Percentiles rank a stretch among this genome's conserved stretches.
phyloP scores from a whole-genome alignment of 2,113 vertebrate genomes.

The Brachionichthys hirsutus region DNA sequence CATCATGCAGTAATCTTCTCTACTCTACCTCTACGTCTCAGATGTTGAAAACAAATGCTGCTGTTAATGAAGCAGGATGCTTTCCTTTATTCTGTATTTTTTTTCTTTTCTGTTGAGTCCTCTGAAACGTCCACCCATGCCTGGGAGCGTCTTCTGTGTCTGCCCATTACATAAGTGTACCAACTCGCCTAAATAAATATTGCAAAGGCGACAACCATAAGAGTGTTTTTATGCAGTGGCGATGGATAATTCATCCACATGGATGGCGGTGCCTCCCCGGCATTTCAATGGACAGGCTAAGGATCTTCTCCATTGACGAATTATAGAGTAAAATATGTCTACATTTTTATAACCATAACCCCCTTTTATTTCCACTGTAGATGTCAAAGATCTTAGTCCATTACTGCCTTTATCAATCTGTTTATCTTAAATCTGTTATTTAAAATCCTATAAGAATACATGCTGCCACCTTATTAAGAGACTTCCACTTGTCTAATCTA shows the following conservation, averaged over 20 bases:
- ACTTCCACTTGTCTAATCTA: too few relatives aligned
- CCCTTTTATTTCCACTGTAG: too few relatives aligned
- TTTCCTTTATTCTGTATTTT: not conserved
- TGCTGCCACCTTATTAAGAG: too few relatives aligned
- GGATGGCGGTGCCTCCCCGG: conserved; percentile 11
- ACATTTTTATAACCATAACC: too few relatives aligned
- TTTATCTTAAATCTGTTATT: too few relatives aligned
- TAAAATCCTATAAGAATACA: too few relatives aligned
- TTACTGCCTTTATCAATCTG: too few relatives aligned
- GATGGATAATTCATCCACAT: conserved; percentile 62
- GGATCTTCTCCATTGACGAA: not conserved
- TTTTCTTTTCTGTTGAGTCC: conserved; percentile 3
- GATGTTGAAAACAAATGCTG: too few relatives aligned
- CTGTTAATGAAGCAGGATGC: not conserved
- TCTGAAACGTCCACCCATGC: conserved; percentile 43
- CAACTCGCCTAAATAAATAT: conserved; percentile 64
- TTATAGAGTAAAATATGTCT: too few relatives aligned
- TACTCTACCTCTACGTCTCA: not conserved
- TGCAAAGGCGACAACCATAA: conserved; percentile 40
- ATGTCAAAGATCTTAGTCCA: too few relatives aligned
- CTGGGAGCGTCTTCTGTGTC: conserved; percentile 42
- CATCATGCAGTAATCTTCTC: not conserved
- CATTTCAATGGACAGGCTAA: not conserved
- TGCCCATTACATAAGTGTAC: conserved; percentile 63
- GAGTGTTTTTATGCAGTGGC: conserved; percentile 64